Percentiles rank a stretch among this genome's conserved stretches.
Conservation (phyloP, 35 echinoderm and acorn worm species). For the Stichopus chloronotus region DNA sequence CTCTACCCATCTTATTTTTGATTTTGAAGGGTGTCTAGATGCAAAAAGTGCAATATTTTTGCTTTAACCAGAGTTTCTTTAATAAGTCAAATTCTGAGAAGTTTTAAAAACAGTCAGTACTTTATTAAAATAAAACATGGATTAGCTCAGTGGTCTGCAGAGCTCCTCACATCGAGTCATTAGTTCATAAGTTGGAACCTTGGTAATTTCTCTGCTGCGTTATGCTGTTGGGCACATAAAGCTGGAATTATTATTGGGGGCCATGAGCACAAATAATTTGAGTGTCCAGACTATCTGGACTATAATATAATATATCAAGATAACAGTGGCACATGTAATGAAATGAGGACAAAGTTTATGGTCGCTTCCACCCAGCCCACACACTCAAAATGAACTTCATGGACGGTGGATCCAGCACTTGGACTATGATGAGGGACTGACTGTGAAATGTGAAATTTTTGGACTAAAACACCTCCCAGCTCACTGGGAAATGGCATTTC, state of each 20-base stretch:
- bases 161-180: not conserved
- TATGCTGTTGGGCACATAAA: constrained; percentile 26
- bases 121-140: not conserved
- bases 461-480: too few species aligned
- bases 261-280: too few species aligned
- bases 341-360: too few species aligned
- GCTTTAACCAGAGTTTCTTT: not conserved
- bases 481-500: too few species aligned
- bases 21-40: not conserved
- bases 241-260: constrained; percentile 14
- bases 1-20: not conserved
- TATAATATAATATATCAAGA: too few species aligned
- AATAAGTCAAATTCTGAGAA: constrained; percentile 23
- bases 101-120: not conserved
- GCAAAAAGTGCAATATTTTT: constrained; percentile 2
- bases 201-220: not conserved
- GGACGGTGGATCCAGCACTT: too few species aligned
- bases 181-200: not conserved
- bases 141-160: constrained; percentile 24
- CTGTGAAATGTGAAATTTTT: too few species aligned
- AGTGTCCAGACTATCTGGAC: too few species aligned
- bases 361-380: too few species aligned
- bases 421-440: too few species aligned
- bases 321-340: too few species aligned
- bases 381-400: too few species aligned